A percentile compares a stretch with the other conserved stretches of the same genome.
Conservation (phyloP, 2,797 vertebrate genomes). For the Catharus ustulatus region DNA sequence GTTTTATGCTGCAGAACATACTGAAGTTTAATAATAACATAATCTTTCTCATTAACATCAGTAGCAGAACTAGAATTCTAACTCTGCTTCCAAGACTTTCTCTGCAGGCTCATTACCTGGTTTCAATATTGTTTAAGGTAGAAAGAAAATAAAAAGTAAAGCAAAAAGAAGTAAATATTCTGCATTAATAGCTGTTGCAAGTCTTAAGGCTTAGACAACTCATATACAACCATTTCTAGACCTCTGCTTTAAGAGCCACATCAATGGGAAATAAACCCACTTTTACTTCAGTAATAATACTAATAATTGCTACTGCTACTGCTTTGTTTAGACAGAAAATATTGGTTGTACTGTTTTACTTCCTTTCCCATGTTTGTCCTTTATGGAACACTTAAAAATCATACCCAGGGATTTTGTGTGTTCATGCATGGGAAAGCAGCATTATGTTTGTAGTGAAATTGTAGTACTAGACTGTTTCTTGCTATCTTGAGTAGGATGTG, state of each 20-base stretch:
- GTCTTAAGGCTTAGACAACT: neutral
- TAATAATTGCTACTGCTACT: neutral
- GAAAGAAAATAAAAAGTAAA: neutral
- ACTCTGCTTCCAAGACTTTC: neutral
- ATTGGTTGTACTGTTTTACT: neutral
- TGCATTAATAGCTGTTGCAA: neutral
- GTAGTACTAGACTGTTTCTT: neutral
- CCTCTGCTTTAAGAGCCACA: neutral
- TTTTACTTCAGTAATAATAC: neutral
- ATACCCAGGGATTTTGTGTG: neutral
- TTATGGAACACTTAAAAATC: constrained; percentile 8
- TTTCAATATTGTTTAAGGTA: constrained; percentile 10
- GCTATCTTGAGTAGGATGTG: neutral
- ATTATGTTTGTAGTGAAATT: neutral
- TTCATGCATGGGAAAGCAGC: neutral
- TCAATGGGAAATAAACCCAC: neutral
- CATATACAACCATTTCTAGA: neutral
- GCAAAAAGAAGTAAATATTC: neutral
- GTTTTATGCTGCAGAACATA: constrained; percentile 4
- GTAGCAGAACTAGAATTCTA: constrained; percentile 5
- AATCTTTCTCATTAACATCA: constrained; percentile 12
- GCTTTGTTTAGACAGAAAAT: neutral
- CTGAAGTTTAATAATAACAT: constrained; percentile 15
- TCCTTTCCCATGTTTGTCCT: neutral
- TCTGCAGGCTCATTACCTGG: neutral